Percentiles rank a stretch among this genome's conserved stretches.
Conservation (phyloP, 2,113 vertebrate genomes). For the Natator depressus region DNA sequence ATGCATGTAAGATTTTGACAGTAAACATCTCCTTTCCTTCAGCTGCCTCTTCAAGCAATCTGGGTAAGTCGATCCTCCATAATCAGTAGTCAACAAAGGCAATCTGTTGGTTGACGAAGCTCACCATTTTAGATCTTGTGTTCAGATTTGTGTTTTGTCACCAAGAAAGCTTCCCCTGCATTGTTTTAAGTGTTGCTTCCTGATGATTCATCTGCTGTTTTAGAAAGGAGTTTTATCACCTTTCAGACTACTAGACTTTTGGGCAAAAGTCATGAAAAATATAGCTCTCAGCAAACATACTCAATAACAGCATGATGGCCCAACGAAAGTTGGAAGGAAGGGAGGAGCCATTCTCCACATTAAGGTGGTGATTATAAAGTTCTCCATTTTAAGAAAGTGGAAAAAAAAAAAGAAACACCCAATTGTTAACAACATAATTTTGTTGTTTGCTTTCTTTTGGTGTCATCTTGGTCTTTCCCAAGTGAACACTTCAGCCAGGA, state of each 20-base stretch:
- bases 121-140: background rate
- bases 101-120: background rate
- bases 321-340: background rate
- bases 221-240: slow-evolving; percentile 1
- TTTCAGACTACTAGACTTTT: background rate
- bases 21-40: background rate
- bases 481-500: background rate
- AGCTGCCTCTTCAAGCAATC: background rate
- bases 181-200: background rate
- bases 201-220: slow-evolving; percentile 4
- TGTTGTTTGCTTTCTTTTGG: background rate
- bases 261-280: background rate
- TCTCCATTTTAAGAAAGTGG: slow-evolving; percentile 1
- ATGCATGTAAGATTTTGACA: background rate
- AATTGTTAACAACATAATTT: background rate
- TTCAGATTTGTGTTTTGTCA: background rate
- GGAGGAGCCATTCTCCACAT: slow-evolving; percentile 26
- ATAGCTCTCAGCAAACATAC: slow-evolving; percentile 31
- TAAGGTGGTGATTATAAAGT: background rate
- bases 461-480: background rate
- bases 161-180: background rate
- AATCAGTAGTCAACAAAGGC: background rate
- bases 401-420: background rate
- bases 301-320: background rate
- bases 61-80: background rate